Conservation (phyloP, 2,797 vertebrate species). For the Pipistrellus pipistrellus region DNA sequence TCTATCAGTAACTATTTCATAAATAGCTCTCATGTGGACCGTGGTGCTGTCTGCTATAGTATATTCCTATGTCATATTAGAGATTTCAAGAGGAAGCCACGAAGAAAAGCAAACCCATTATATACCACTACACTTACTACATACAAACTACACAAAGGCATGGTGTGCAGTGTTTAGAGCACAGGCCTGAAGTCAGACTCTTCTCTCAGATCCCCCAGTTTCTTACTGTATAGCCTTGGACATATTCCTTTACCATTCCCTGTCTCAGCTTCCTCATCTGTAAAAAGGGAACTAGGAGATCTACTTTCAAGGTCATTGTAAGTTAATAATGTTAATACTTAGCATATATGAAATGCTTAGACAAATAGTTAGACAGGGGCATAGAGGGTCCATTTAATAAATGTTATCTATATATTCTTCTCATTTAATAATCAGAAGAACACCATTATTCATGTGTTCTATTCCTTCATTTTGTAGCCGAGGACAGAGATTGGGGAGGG, state of each 20-base stretch:
- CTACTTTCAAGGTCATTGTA: not conserved
- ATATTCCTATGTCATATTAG: not conserved
- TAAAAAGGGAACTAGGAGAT: not conserved
- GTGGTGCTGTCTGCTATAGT: not conserved
- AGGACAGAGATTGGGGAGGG: not conserved
- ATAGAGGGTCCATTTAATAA: not conserved
- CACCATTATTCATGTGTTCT: not conserved
- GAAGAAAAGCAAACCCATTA: not conserved
- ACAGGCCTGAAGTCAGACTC: not conserved
- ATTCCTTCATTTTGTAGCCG: conserved; percentile 8
- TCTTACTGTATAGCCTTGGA: not conserved
- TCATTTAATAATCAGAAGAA: not conserved
- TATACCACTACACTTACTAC: not conserved
- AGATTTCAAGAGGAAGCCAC: not conserved
- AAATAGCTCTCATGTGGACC: not conserved
- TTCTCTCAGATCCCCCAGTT: not conserved
- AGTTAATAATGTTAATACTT: not conserved
- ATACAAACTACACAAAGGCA: not conserved
- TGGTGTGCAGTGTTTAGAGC: not conserved
- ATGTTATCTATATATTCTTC: not conserved
- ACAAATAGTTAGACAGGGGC: not conserved
- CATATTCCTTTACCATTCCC: not conserved
- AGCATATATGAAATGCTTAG: not conserved
- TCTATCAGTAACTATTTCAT: not conserved
- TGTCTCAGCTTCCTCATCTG: not conserved